Conservation (phyloP, 2,888 invertebrate genomes). For the Tetranychus piercei region DNA sequence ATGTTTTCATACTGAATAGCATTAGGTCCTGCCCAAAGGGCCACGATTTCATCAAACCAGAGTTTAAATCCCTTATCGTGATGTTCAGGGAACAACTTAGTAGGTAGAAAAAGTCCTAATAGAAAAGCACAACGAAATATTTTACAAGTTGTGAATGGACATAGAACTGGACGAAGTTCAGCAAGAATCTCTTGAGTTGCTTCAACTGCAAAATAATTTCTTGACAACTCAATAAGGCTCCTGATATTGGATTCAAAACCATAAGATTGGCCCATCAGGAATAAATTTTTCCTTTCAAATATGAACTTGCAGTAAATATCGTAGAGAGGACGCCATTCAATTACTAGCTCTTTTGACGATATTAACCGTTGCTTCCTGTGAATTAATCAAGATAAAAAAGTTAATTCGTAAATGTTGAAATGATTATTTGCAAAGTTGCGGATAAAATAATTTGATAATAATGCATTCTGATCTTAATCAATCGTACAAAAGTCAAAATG, state of each 20-base stretch:
- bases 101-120: constrained; percentile 57
- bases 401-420: background rate
- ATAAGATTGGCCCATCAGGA: constrained; percentile 26
- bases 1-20: constrained; percentile 52
- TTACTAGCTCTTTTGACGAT: constrained; percentile 53
- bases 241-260: constrained; percentile 34
- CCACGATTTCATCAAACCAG: constrained; percentile 61
- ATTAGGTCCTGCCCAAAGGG: constrained; percentile 59
- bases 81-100: constrained; percentile 44
- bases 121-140: constrained; percentile 39
- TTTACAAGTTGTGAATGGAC: constrained; percentile 46
- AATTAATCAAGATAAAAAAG: constrained; percentile 8
- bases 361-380: constrained; percentile 55
- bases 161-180: constrained; percentile 57
- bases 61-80: constrained; percentile 46
- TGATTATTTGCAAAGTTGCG: too few species aligned
- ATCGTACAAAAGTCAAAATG: background rate
- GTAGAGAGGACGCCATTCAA: constrained; percentile 71
- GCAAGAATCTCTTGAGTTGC: constrained; percentile 70
- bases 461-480: background rate
- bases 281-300: background rate
- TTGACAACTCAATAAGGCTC: constrained; percentile 31
- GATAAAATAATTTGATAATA: too few species aligned
- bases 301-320: constrained; percentile 37
- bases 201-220: constrained; percentile 46